These are phyloP conservation scores for Drosophila putrida DNA, from an alignment of 2,888 invertebrate species.

Conservation along the genomic window DNA sequence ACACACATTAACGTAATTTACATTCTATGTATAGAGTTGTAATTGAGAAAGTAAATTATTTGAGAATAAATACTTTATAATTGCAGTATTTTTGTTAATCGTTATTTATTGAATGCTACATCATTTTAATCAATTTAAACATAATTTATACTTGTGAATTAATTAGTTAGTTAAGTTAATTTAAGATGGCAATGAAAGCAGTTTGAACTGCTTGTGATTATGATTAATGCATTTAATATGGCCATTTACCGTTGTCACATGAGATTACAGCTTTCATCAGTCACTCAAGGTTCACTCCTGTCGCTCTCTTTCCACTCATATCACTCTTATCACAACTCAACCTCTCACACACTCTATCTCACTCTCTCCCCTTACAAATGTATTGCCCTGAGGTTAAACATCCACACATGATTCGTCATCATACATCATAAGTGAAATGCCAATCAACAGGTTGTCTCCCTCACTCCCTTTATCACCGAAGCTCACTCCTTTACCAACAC, in stretches of 20 bases:
- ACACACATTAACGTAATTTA: too few species aligned
- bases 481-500: background rate
- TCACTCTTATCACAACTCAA: background rate
- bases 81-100: background rate
- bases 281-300: constrained; percentile 13
- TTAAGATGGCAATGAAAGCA: background rate
- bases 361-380: background rate
- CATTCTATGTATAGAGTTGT: too few species aligned
- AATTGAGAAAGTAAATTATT: too few species aligned
- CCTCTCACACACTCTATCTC: background rate
- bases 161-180: too few species aligned
- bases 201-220: constrained; percentile 13
- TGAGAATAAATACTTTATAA: background rate
- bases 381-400: constrained; percentile 10
- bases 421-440: constrained; percentile 19
- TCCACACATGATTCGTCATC: constrained; percentile 17
- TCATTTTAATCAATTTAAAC: too few species aligned
- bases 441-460: constrained; percentile 49
- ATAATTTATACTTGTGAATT: too few species aligned
- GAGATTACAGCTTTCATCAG: constrained; percentile 7
- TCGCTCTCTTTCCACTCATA: background rate
- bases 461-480: background rate
- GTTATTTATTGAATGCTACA: background rate
- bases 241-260: background rate
- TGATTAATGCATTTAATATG: constrained; percentile 1